Conservation (phyloP, 2,113 vertebrate genomes). For the Maccullochella peelii region DNA sequence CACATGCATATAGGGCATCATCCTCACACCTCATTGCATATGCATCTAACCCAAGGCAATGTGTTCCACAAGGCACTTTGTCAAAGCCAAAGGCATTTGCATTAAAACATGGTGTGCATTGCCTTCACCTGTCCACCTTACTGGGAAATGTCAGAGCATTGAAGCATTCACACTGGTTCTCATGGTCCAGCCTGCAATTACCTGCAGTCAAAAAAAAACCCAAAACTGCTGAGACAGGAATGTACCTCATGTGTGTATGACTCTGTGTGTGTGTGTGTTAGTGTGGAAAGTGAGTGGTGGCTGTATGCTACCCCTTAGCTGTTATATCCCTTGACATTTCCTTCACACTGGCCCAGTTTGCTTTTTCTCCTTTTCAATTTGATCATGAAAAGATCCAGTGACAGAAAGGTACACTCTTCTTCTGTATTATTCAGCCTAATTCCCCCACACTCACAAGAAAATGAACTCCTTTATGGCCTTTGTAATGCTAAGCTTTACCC, state of each 20-base stretch:
- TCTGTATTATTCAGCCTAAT: slow-evolving; percentile 43
- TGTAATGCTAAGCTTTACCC: slow-evolving; percentile 39
- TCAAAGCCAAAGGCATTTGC: slow-evolving; percentile 24
- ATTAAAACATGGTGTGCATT: neutral
- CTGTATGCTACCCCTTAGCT: slow-evolving; percentile 30
- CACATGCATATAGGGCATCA: slow-evolving; percentile 43
- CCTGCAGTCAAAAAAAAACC: neutral
- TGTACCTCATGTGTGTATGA: neutral
- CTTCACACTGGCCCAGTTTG: slow-evolving; percentile 17
- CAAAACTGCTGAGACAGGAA: neutral
- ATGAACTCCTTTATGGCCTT: slow-evolving; percentile 36
- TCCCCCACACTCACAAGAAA: slow-evolving; percentile 28
- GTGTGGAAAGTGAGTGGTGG: slow-evolving; percentile 3
- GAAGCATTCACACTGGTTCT: slow-evolving; percentile 30
- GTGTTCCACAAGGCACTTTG: neutral
- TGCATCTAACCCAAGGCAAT: slow-evolving; percentile 27
- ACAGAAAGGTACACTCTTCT: slow-evolving; percentile 22
- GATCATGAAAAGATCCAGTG: slow-evolving; percentile 28
- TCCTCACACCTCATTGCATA: slow-evolving; percentile 40
- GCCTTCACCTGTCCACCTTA: slow-evolving; percentile 26
- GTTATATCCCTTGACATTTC: slow-evolving; percentile 57
- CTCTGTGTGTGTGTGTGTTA: neutral
- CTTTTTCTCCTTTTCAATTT: slow-evolving; percentile 32
- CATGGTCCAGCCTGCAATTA: slow-evolving; percentile 33
- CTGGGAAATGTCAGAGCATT: slow-evolving; percentile 35